Evolutionary conservation across 2,113 vertebrate genomes (phyloP).

Genomic region (Ovibos moschatus): DNA sequence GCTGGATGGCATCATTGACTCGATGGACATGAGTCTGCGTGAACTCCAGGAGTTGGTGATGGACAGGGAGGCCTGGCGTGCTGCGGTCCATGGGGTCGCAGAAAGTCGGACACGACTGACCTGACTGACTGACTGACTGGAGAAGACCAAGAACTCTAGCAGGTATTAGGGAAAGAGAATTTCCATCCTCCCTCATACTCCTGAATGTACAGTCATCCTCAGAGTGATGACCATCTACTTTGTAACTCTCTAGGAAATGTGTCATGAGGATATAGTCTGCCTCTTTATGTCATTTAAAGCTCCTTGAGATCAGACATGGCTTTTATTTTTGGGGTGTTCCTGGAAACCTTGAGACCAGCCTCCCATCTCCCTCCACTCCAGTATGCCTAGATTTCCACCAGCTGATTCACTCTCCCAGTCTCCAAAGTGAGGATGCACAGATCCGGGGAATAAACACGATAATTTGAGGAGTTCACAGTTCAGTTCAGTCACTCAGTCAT

Average conservation of each 20-base stretch:
- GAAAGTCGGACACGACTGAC: fast-evolving
- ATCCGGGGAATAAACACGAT: background rate
- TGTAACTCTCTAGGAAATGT: background rate
- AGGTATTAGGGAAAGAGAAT: background rate
- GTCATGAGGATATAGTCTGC: background rate
- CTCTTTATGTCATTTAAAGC: background rate
- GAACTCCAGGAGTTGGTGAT: fast-evolving
- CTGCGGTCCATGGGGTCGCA: fast-evolving
- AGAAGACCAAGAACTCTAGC: background rate
- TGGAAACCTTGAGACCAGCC: background rate
- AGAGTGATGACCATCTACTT: background rate
- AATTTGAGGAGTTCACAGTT: background rate
- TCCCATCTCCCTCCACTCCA: background rate
- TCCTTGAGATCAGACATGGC: background rate
- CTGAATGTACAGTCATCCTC: background rate
- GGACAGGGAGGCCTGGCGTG: background rate
- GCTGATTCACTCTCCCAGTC: background rate
- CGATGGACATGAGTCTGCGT: fast-evolving
- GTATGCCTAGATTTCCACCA: background rate
- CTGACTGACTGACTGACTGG: background rate
- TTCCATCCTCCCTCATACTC: background rate
- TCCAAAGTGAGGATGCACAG: background rate
- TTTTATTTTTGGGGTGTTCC: background rate
- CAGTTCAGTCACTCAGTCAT: background rate
- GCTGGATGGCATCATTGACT: background rate